These are phyloP conservation scores for Neoitamus cyanurus DNA, from an alignment of 2,888 invertebrate genomes.

Conservation along the genomic window DNA sequence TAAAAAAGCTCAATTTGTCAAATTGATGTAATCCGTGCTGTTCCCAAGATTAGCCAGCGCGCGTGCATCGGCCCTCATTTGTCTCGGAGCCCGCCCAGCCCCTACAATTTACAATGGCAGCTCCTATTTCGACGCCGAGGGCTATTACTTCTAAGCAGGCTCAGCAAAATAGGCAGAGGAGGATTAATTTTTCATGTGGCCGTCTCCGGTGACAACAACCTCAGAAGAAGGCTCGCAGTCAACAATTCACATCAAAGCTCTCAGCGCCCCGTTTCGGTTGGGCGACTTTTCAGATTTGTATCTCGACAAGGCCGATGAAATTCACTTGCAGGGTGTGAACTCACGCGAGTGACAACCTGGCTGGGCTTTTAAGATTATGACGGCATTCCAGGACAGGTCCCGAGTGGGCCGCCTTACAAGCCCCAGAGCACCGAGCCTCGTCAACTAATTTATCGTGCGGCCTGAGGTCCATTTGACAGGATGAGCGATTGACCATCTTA, in stretches of 20 bases:
- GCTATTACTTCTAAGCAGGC: background rate
- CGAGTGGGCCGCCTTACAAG: background rate
- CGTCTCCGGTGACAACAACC: background rate
- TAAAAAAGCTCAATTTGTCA: background rate
- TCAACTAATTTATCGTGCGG: background rate
- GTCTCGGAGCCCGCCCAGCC: background rate
- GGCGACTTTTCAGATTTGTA: background rate
- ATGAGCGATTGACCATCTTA: background rate
- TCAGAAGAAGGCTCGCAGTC: too few species aligned
- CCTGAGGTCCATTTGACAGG: background rate
- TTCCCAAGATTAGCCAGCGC: background rate
- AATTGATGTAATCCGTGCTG: conserved; percentile 5
- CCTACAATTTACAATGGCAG: background rate
- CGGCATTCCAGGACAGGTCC: background rate
- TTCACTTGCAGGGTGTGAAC: background rate
- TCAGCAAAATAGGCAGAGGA: background rate
- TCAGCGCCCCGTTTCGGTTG: background rate
- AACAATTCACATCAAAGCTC: too few species aligned
- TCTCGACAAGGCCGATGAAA: background rate
- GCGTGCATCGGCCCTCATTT: background rate
- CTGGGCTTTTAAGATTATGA: background rate
- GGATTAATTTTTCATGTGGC: background rate
- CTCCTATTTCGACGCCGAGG: background rate
- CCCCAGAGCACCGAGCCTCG: background rate
- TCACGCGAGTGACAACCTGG: background rate